phyloP scores from a whole-genome alignment of 2,113 vertebrate genomes.

The Gymnarchus niloticus region DNA sequence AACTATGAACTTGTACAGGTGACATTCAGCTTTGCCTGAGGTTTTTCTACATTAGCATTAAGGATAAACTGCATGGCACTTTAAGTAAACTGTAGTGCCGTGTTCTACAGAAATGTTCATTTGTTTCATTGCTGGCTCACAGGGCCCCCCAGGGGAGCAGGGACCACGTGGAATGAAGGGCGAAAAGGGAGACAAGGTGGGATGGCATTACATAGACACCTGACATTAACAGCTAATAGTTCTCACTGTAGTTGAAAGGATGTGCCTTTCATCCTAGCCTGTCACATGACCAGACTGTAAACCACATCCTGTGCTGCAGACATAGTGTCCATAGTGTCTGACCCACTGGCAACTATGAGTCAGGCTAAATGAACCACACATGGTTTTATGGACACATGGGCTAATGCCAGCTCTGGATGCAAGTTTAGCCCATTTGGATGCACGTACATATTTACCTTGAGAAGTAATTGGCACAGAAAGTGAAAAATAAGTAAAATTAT shows the following conservation, averaged over 20 bases:
- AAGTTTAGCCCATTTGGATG: no score
- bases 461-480: no score
- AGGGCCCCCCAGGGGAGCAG: constrained; percentile 87
- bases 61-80: not conserved
- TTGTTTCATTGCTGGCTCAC: constrained; percentile 16
- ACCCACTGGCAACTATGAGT: not conserved
- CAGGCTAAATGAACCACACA: not conserved
- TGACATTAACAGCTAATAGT: constrained; percentile 15
- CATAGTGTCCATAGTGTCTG: not conserved
- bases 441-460: no score
- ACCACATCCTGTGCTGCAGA: no score
- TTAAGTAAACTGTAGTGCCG: not conserved
- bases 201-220: constrained; percentile 26
- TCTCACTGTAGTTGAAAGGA: not conserved
- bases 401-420: no score
- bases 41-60: not conserved
- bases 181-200: constrained; percentile 81
- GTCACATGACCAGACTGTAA: no score
- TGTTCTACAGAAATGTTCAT: not conserved
- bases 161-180: constrained; percentile 79
- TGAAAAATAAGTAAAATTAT: no score
- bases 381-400: no score
- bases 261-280: not conserved
- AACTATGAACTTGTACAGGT: not conserved
- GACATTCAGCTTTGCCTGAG: not conserved